phyloP scores from a whole-genome alignment of 2,888 invertebrate species.

The Miltochrista miniata region DNA sequence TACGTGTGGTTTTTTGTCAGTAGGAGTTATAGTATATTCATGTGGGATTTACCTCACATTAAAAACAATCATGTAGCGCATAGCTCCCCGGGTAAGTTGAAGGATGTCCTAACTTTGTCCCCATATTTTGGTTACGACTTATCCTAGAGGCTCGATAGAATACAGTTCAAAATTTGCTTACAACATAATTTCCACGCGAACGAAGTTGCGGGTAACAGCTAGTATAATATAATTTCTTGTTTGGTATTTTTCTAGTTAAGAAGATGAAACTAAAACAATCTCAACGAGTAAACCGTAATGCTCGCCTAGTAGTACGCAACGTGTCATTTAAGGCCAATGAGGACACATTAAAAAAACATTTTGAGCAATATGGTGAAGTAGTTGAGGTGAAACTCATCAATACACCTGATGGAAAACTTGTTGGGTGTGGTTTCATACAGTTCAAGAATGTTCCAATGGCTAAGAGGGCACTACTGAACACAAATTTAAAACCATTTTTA shows the following conservation, averaged over 20 bases:
- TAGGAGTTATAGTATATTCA: too few species aligned
- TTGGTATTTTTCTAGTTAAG: conserved; percentile 40
- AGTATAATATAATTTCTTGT: too few species aligned
- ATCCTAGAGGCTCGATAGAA: too few species aligned
- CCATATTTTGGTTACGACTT: too few species aligned
- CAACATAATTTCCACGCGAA: too few species aligned
- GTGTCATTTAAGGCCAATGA: conserved; percentile 91
- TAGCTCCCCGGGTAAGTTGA: too few species aligned
- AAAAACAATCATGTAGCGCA: too few species aligned
- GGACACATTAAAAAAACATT: conserved; percentile 87
- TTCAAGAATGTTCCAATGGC: conserved; percentile 92
- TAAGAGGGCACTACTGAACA: conserved; percentile 89
- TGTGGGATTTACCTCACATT: too few species aligned
- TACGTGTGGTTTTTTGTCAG: too few species aligned
- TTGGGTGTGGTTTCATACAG: conserved; percentile 97
- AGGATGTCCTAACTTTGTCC: too few species aligned
- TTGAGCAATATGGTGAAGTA: conserved; percentile 90
- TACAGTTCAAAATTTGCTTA: too few species aligned
- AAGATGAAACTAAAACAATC: conserved; percentile 50
- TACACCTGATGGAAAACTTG: conserved; percentile 89
- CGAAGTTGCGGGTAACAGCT: too few species aligned
- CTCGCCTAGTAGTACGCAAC: conserved; percentile 88
- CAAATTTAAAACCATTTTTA: conserved; percentile 88
- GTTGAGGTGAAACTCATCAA: conserved; percentile 90
- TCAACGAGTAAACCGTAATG: conserved; percentile 83